Conservation (phyloP, 2,888 invertebrate species). For the Drosophila quinaria region DNA sequence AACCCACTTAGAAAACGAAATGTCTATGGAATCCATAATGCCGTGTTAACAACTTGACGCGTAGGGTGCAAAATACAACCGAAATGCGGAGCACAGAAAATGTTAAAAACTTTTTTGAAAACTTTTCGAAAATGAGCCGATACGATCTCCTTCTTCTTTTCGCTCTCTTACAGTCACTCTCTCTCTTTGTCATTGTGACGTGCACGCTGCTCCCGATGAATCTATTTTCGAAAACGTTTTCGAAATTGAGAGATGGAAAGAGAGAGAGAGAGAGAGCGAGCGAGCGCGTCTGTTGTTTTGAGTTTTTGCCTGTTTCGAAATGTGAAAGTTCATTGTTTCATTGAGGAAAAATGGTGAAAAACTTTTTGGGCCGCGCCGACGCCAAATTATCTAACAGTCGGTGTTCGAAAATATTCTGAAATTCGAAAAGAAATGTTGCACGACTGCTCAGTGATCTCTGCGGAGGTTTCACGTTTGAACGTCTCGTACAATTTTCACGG, state of each 20-base stretch:
- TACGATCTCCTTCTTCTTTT: background rate
- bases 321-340: slow-evolving; percentile 82
- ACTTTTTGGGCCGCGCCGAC: slow-evolving; percentile 47
- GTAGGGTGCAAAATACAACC: slow-evolving; percentile 62
- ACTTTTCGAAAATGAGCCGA: slow-evolving; percentile 59
- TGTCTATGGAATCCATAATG: slow-evolving; percentile 38
- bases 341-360: slow-evolving; percentile 76
- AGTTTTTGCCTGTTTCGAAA: slow-evolving; percentile 51
- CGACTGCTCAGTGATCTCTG: slow-evolving; percentile 85
- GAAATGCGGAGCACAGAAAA: slow-evolving; percentile 32
- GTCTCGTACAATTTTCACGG: slow-evolving; percentile 78
- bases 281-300: slow-evolving; percentile 29
- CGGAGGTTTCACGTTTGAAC: slow-evolving; percentile 86
- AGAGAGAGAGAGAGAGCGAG: slow-evolving; percentile 9
- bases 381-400: slow-evolving; percentile 74
- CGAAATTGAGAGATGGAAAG: slow-evolving; percentile 23
- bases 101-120: slow-evolving; percentile 58
- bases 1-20: slow-evolving; percentile 55
- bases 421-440: slow-evolving; percentile 40
- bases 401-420: slow-evolving; percentile 36
- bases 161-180: background rate
- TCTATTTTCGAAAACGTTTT: slow-evolving; percentile 62
- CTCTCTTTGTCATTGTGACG: slow-evolving; percentile 3
- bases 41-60: slow-evolving; percentile 17
- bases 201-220: slow-evolving; percentile 8